These are phyloP conservation scores for Australoheros facetus DNA, from an alignment of 2,797 vertebrate species.

Conservation along the genomic window DNA sequence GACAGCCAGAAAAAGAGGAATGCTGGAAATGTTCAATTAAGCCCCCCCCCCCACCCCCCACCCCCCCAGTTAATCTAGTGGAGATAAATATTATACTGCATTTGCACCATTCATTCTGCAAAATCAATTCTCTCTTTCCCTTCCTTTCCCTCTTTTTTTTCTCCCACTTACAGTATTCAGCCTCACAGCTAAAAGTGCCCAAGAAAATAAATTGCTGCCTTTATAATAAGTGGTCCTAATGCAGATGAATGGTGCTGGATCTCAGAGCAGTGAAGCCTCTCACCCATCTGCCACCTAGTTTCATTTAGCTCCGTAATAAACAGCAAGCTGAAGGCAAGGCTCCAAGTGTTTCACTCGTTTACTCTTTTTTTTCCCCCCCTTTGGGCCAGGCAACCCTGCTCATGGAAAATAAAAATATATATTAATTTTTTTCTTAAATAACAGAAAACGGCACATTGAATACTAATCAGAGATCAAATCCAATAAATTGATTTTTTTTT, in stretches of 20 bases:
- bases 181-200: slow-evolving; percentile 32
- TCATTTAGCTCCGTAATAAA: slow-evolving; percentile 61
- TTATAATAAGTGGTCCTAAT: slow-evolving; percentile 77
- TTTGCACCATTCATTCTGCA: slow-evolving; percentile 71
- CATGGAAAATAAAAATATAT: background rate
- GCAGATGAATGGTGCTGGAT: slow-evolving; percentile 73
- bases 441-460: background rate
- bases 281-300: slow-evolving; percentile 46
- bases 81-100: slow-evolving; percentile 76
- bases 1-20: slow-evolving; percentile 50
- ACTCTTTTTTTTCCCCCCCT: background rate
- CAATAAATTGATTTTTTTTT: background rate
- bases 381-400: background rate
- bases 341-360: slow-evolving; percentile 11
- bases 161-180: slow-evolving; percentile 45
- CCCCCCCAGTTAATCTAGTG: slow-evolving; percentile 58
- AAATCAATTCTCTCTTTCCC: slow-evolving; percentile 69
- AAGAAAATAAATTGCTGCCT: slow-evolving; percentile 71
- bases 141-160: slow-evolving; percentile 19
- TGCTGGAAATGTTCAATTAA: slow-evolving; percentile 73
- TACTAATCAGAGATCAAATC: background rate
- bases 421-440: no score
- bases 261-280: slow-evolving; percentile 58
- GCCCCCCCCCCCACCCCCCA: slow-evolving; percentile 15
- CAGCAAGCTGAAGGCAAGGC: slow-evolving; percentile 42